Evolutionary conservation across 1,140 invertebrate genomes (phyloP).

Genomic region (Popillia japonica): DNA sequence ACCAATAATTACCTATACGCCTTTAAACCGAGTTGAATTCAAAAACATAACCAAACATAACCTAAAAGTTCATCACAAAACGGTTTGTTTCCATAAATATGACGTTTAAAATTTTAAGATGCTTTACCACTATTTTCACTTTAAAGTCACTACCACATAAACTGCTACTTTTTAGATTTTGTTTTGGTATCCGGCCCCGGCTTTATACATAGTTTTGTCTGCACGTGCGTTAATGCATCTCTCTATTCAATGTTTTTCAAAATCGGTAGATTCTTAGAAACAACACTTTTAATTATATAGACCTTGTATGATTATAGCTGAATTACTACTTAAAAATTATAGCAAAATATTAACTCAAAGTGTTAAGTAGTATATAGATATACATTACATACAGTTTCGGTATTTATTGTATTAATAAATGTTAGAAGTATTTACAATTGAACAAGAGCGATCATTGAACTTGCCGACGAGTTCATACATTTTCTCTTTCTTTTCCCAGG

Average conservation of each 20-base stretch:
- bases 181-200: background rate
- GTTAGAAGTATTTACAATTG: constrained; percentile 32
- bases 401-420: constrained; percentile 8
- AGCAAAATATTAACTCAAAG: background rate
- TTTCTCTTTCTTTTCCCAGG: constrained; percentile 57
- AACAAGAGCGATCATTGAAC: constrained; percentile 49
- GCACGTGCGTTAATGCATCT: constrained; percentile 22
- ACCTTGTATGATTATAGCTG: background rate
- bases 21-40: background rate
- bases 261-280: constrained; percentile 20
- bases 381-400: background rate
- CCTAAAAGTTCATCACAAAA: background rate
- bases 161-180: constrained; percentile 21
- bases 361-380: background rate
- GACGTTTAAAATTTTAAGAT: constrained; percentile 3
- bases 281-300: background rate
- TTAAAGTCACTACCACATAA: constrained; percentile 25
- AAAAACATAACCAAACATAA: background rate
- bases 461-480: constrained; percentile 47
- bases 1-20: background rate
- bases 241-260: constrained; percentile 34
- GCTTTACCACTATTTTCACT: constrained; percentile 24
- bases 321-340: background rate
- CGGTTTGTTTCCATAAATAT: constrained; percentile 11
- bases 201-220: constrained; percentile 16